Evolutionary conservation across 2,113 vertebrate species (phyloP).

Genomic region (Atherinomorus stipes): DNA sequence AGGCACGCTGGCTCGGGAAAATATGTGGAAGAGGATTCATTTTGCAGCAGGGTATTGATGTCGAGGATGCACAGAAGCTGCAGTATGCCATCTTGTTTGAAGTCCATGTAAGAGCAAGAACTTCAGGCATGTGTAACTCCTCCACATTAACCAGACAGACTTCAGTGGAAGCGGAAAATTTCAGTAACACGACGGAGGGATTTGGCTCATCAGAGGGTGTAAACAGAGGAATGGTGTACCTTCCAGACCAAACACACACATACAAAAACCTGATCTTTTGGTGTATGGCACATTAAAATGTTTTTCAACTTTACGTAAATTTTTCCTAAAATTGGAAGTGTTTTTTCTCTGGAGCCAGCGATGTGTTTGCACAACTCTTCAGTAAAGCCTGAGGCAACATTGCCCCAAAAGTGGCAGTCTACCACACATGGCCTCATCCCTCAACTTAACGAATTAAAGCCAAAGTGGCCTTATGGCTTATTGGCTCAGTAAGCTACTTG

Average conservation of each 20-base stretch:
- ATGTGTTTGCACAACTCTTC: not conserved
- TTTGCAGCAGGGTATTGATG: constrained; percentile 61
- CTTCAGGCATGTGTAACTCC: not conserved
- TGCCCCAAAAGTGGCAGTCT: not conserved
- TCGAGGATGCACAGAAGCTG: constrained; percentile 46
- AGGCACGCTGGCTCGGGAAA: constrained; percentile 33
- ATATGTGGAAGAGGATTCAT: constrained; percentile 50
- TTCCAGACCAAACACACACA: too few relatives aligned
- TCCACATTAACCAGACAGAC: constrained; percentile 2
- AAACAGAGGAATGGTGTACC: too few relatives aligned
- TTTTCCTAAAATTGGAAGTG: not conserved
- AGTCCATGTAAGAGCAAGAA: constrained; percentile 26
- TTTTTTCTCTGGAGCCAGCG: not conserved
- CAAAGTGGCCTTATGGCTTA: constrained; percentile 54
- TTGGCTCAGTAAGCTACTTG: constrained; percentile 73
- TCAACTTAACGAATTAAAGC: constrained; percentile 33
- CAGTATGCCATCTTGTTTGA: constrained; percentile 50
- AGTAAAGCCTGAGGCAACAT: not conserved
- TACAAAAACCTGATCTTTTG: too few relatives aligned
- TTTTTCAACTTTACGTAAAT: too few relatives aligned
- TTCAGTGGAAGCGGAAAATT: constrained; percentile 14
- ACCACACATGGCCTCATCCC: constrained; percentile 19
- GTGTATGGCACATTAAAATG: too few relatives aligned
- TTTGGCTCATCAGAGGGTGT: constrained; percentile 3
- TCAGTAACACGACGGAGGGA: constrained; percentile 12